phyloP scores from a whole-genome alignment of 2,797 vertebrate genomes.

The Myripristis murdjan region DNA sequence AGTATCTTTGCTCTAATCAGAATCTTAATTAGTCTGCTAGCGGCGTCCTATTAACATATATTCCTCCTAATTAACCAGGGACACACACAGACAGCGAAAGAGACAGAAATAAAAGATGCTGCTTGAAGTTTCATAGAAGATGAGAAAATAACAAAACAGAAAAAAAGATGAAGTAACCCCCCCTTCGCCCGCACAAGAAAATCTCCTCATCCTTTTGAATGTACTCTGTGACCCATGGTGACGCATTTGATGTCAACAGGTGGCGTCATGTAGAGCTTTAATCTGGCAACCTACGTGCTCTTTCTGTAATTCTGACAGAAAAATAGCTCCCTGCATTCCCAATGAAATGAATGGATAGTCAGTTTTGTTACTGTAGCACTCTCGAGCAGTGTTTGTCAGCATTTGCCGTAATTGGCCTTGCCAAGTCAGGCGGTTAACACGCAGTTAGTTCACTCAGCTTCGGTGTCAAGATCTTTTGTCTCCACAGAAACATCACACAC shows the following conservation, averaged over 20 bases:
- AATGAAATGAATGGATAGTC: not conserved
- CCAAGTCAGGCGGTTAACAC: not conserved
- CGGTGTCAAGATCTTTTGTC: not conserved
- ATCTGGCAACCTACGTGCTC: conserved; percentile 19
- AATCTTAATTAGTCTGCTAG: conserved; percentile 87
- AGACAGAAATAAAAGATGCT: conserved; percentile 50
- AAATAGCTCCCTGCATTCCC: not conserved
- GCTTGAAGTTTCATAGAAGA: conserved; percentile 55
- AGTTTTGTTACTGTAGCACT: not conserved
- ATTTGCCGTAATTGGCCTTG: not conserved
- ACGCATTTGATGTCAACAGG: not conserved
- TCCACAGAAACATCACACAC: not conserved
- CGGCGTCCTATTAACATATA: conserved; percentile 83
- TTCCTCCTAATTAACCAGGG: conserved; percentile 75
- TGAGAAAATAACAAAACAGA: conserved; percentile 57
- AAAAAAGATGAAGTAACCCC: conserved; percentile 30
- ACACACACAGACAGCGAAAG: conserved; percentile 53
- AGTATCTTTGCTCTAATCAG: conserved; percentile 83
- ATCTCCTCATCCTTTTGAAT: not conserved
- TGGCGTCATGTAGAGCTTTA: conserved; percentile 25
- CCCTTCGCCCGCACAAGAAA: not conserved
- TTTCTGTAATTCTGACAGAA: conserved; percentile 14
- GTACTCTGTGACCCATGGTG: not conserved
- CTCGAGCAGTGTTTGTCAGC: not conserved
- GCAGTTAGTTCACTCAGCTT: not conserved